Conservation (phyloP, 2,797 vertebrate genomes). For the Pseudopleuronectes americanus region DNA sequence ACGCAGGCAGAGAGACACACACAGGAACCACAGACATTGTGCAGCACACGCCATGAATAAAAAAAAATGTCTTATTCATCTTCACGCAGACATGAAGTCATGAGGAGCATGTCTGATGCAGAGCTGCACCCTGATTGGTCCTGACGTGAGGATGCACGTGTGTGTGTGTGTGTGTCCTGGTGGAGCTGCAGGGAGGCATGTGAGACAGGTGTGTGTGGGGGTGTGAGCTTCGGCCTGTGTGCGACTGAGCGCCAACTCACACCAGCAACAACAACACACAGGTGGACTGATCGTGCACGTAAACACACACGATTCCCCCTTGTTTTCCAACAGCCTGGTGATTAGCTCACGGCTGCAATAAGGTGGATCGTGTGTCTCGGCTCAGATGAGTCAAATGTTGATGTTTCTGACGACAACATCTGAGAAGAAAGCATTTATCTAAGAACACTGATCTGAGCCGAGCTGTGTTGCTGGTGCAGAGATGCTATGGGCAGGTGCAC, state of each 20-base stretch:
- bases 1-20: constrained; percentile 61
- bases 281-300: constrained; percentile 43
- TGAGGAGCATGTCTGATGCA: constrained; percentile 21
- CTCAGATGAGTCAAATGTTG: neutral
- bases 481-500: constrained; percentile 71
- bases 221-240: constrained; percentile 44
- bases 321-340: too few relatives aligned
- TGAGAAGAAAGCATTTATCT: constrained; percentile 3
- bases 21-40: constrained; percentile 18
- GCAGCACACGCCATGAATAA: neutral
- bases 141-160: constrained; percentile 31
- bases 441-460: neutral
- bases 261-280: constrained; percentile 57
- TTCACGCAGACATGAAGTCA: constrained; percentile 11
- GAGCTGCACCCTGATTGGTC: constrained; percentile 55
- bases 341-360: too few relatives aligned
- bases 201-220: constrained; percentile 66
- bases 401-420: constrained; percentile 5
- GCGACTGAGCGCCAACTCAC: constrained; percentile 58
- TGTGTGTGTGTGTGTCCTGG: constrained; percentile 24
- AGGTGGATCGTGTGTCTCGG: neutral
- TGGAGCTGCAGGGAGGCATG: constrained; percentile 49
- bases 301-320: constrained; percentile 35
- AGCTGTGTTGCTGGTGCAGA: constrained; percentile 21
- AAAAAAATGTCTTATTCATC: constrained; percentile 2